Conservation (phyloP, 1,140 invertebrate species). For the Brachionus asplanchnoidis region DNA sequence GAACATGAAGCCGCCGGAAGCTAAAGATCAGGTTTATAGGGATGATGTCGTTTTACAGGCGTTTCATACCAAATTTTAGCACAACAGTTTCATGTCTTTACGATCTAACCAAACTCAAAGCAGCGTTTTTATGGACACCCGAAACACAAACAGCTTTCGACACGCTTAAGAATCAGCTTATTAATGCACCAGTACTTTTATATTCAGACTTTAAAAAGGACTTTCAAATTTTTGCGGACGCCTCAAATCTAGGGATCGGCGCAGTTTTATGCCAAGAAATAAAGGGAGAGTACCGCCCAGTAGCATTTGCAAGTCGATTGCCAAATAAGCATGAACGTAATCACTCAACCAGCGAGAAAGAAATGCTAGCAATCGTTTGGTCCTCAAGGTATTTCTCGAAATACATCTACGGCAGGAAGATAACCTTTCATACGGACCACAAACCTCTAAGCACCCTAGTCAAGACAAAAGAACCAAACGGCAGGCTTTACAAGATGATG, state of each 20-base stretch:
- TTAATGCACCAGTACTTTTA: constrained; percentile 40
- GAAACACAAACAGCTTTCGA: constrained; percentile 40
- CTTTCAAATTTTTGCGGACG: constrained; percentile 46
- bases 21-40: constrained; percentile 46
- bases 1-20: constrained; percentile 42
- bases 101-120: background rate
- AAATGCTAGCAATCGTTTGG: constrained; percentile 46
- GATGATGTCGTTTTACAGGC: constrained; percentile 47
- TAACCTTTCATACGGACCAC: constrained; percentile 46
- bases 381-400: constrained; percentile 44
- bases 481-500: background rate
- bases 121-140: constrained; percentile 37
- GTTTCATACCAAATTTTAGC: constrained; percentile 45
- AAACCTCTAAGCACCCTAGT: constrained; percentile 41
- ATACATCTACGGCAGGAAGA: constrained; percentile 45
- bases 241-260: constrained; percentile 42
- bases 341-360: constrained; percentile 45
- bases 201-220: background rate
- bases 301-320: constrained; percentile 46
- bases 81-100: constrained; percentile 26
- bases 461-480: background rate
- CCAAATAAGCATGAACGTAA: constrained; percentile 44
- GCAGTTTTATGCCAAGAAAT: constrained; percentile 45
- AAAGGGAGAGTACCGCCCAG: constrained; percentile 43
- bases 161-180: constrained; percentile 33